Percentiles rank a stretch among this genome's conserved stretches.
Evolutionary conservation across 2,797 vertebrate species (phyloP).

Genomic region (Limosa lapponica): DNA sequence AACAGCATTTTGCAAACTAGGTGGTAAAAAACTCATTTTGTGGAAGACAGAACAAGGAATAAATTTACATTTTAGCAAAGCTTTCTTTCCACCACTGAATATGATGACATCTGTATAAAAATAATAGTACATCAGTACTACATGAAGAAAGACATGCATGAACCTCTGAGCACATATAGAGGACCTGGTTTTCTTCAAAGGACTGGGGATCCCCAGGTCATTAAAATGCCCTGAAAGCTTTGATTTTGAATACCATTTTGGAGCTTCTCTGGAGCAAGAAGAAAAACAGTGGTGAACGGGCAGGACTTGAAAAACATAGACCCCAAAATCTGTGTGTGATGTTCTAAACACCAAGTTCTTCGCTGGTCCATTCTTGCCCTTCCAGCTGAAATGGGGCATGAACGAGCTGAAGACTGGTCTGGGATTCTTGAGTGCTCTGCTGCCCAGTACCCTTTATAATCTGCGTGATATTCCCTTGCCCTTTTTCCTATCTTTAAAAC

Average conservation of each 20-base stretch:
- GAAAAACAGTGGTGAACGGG: neutral
- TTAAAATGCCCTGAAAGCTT: neutral
- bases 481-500: neutral
- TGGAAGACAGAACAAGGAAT: neutral
- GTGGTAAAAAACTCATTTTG: neutral
- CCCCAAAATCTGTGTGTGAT: neutral
- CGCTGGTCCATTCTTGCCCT: neutral
- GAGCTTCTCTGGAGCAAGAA: neutral
- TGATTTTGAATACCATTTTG: neutral
- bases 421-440: neutral
- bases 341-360: neutral
- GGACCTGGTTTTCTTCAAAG: neutral
- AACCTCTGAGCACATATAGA: neutral
- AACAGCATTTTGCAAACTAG: neutral
- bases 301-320: neutral
- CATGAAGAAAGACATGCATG: neutral
- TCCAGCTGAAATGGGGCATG: neutral
- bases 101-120: neutral
- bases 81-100: neutral
- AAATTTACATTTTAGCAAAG: neutral
- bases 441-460: neutral
- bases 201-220: neutral
- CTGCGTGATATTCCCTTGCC: neutral
- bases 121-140: neutral
- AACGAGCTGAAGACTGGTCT: neutral